Base-by-base conservation (phyloP, 2,888 invertebrate species). In the Acleris cristana region DNA sequence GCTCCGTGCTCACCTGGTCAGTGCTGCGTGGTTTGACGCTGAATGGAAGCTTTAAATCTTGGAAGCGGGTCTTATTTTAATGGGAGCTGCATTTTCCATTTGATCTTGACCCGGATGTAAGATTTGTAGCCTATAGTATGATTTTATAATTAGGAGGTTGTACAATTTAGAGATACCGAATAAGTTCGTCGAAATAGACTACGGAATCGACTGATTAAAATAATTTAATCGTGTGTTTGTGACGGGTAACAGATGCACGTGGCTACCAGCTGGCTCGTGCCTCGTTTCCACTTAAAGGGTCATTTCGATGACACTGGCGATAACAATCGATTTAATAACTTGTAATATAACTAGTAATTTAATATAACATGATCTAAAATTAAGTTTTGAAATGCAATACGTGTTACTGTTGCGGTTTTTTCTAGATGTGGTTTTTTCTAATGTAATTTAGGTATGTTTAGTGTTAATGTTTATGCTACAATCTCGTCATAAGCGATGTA, bases 401-500 rank as follows among this genome's bases (percentile, higher is more conserved):
- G 71, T 74, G 72, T 76, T 68, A 61, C 67, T 63, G 67, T 64
- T 68, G 63, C 67, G 64, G 57, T 77, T 82, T 77, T 34, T 76
- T 77, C 69, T 77, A 79, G 77, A 71, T 73, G 73, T 77, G 75
- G 81, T 78, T 80, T 82, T 82, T 79, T 77, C 71, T 71, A 80
- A 79, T 73, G 71, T 83, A 80, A 80, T 80, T 76, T 82, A 82
- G 77, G 73, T 69, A 74, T 69, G 74, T 75, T 75, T 74, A 74
- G 74, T 72, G 72, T 74, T 76, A 73, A 74, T 79, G 78, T 77
- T 78, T 81, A 76, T 77, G 75, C 74, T 80, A 73, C 69, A 75
- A 74, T 72, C 72, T 72, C 77, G 77, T 79, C 71, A 75, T 85
- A 82, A 84, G 82, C 75, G 76, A 82, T 82, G 78, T 84, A 83